A percentile compares a stretch with the other conserved stretches of the same genome.
Evolutionary conservation across 2,888 invertebrate species (phyloP).

Genomic region (Lepidonotus clava): DNA sequence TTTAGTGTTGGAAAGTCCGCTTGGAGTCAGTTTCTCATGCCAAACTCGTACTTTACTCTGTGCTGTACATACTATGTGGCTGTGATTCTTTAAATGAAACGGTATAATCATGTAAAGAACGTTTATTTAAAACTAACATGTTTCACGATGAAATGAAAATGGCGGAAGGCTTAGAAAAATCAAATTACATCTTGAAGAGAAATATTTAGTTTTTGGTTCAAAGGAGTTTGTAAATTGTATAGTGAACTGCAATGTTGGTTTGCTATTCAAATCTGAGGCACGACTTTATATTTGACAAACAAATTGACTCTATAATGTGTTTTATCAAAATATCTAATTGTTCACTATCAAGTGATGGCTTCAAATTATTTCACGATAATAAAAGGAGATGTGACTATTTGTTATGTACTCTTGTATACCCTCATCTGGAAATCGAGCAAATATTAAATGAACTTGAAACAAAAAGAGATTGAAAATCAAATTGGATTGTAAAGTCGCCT

Average conservation of each 20-base stretch:
- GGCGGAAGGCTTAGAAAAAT: no score
- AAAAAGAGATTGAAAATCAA: conserved; percentile 50
- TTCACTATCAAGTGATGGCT: no score
- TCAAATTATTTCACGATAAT: no score
- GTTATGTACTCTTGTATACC: background rate
- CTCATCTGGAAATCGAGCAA: conserved; percentile 5
- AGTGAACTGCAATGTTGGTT: no score
- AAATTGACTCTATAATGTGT: no score
- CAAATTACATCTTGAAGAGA: no score
- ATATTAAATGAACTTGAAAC: conserved; percentile 42
- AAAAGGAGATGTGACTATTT: background rate
- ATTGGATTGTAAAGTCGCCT: conserved; percentile 41
- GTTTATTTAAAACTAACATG: conserved; percentile 15
- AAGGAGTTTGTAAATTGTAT: no score
- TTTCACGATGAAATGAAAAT: no score
- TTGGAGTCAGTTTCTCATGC: conserved; percentile 49
- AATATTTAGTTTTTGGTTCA: no score
- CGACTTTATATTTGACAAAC: no score
- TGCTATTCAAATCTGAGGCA: no score
- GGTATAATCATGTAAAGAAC: background rate
- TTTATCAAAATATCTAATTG: no score
- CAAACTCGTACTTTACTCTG: conserved; percentile 28
- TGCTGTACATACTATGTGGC: conserved; percentile 52
- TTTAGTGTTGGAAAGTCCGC: conserved; percentile 47
- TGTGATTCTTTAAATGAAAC: conserved; percentile 43